phyloP scores from a whole-genome alignment of 1,140 invertebrate species.

The Anagrus nilaparvatae region DNA sequence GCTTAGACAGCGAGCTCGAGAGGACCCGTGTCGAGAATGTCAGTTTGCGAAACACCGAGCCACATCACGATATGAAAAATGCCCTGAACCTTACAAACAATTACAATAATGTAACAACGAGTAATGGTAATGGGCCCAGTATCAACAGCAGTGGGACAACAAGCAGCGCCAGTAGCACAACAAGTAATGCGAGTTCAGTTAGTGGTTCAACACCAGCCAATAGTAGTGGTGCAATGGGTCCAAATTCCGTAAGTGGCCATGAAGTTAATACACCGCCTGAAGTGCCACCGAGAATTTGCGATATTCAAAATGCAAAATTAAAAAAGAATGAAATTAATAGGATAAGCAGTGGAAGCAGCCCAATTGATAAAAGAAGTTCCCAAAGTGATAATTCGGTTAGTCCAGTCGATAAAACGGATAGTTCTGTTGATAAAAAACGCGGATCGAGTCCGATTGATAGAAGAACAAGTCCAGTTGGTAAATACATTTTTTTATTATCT shows the following conservation, averaged over 20 bases:
- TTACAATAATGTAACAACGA: slow-evolving; percentile 13
- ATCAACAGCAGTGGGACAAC: slow-evolving; percentile 17
- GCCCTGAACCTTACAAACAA: slow-evolving; percentile 12
- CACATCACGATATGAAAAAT: slow-evolving; percentile 26
- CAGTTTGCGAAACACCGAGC: slow-evolving; percentile 42
- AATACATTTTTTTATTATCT: slow-evolving; percentile 5
- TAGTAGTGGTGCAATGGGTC: background rate
- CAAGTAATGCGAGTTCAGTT: slow-evolving; percentile 19
- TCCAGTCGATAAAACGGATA: slow-evolving; percentile 34
- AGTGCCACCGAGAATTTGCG: background rate
- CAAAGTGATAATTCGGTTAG: slow-evolving; percentile 38
- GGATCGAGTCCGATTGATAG: slow-evolving; percentile 31
- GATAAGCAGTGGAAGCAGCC: slow-evolving; percentile 34
- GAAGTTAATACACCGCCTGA: background rate
- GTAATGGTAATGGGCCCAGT: slow-evolving; percentile 24
- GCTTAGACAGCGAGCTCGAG: slow-evolving; percentile 53
- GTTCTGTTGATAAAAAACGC: slow-evolving; percentile 35
- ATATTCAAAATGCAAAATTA: too few species aligned
- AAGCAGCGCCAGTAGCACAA: slow-evolving; percentile 21
- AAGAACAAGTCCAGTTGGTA: slow-evolving; percentile 34
- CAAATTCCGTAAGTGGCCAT: slow-evolving; percentile 6
- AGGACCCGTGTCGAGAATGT: slow-evolving; percentile 48
- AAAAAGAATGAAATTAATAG: slow-evolving; percentile 33
- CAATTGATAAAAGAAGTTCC: slow-evolving; percentile 37
- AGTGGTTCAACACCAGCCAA: slow-evolving; percentile 16